Percentiles rank a stretch among this genome's conserved stretches.
Evolutionary conservation across 2,113 vertebrate species (phyloP).

Genomic region (Axis porcinus): DNA sequence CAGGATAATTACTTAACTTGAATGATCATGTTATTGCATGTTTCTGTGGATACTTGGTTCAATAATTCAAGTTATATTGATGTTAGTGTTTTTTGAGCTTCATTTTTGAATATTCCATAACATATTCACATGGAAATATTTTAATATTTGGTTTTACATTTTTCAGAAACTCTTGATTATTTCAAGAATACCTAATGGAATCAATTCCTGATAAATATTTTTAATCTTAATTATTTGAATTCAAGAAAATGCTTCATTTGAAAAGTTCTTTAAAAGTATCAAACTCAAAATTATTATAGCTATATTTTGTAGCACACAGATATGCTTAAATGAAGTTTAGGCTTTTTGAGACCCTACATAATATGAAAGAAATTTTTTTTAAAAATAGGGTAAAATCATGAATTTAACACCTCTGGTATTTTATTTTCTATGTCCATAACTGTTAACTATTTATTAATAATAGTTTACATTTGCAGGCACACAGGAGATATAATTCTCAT

Average conservation of each 20-base stretch:
- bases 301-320: neutral
- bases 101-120: neutral
- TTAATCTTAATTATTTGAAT: conserved; percentile 33
- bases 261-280: neutral
- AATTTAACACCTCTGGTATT: neutral
- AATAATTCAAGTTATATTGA: conserved; percentile 39
- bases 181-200: conserved; percentile 16
- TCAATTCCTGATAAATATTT: neutral
- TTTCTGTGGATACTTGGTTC: conserved; percentile 44
- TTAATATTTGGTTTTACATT: neutral
- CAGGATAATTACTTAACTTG: conserved; percentile 58
- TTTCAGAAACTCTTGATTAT: neutral
- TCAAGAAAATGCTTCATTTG: conserved; percentile 4
- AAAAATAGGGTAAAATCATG: neutral
- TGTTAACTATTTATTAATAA: neutral
- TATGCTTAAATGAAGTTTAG: neutral
- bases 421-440: neutral
- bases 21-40: conserved; percentile 32
- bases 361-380: neutral
- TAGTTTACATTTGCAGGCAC: neutral
- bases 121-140: neutral
- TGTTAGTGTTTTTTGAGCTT: neutral
- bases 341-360: neutral
- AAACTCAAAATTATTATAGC: neutral
- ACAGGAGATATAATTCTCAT: neutral